Conservation (phyloP, 2,888 invertebrate species). For the Caenorhabditis sp. region DNA sequence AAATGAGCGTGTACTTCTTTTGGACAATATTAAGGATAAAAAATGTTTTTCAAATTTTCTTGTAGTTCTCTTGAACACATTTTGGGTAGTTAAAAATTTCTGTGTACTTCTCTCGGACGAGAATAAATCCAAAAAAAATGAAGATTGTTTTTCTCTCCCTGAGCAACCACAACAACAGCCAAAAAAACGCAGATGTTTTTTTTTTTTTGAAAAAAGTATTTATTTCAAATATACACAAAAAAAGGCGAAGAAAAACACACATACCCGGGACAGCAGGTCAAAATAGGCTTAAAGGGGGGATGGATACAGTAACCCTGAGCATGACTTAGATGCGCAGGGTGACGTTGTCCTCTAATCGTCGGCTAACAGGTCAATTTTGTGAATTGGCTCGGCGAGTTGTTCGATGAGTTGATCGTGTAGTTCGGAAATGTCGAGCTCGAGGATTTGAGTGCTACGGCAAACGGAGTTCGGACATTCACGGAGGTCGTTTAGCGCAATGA, state of each 20-base stretch:
- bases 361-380: constrained; percentile 30
- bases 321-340: no score
- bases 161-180: neutral
- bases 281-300: neutral
- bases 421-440: constrained; percentile 22
- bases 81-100: constrained; percentile 5
- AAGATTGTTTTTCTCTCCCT: neutral
- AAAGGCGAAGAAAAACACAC: no score
- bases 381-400: constrained; percentile 28
- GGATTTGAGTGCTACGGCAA: constrained; percentile 47
- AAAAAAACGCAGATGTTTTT: constrained; percentile 8
- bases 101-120: neutral
- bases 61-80: no score
- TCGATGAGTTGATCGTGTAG: constrained; percentile 20
- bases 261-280: constrained; percentile 4
- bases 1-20: no score
- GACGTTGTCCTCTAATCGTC: neutral
- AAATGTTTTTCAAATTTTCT: no score
- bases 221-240: neutral
- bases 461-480: constrained; percentile 51
- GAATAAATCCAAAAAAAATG: no score
- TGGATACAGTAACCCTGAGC: no score
- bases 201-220: constrained; percentile 1
- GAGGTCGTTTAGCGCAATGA: constrained; percentile 49
- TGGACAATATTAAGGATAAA: no score